These are phyloP conservation scores for Hymenochirus boettgeri DNA, from an alignment of 2,113 vertebrate species.

Conservation along the genomic window DNA sequence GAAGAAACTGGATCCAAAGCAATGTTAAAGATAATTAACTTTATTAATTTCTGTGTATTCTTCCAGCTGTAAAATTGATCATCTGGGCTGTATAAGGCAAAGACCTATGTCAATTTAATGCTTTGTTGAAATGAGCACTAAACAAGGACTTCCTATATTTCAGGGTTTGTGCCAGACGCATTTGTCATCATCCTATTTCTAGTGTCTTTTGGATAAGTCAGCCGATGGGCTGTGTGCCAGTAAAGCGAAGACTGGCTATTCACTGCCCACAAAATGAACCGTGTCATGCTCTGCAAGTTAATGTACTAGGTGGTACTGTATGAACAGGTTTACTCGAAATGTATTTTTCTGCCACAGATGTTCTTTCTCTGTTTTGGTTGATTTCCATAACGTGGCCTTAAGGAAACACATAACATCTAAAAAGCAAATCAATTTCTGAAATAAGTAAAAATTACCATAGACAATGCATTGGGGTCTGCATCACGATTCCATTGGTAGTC, in stretches of 20 bases:
- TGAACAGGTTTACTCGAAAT: constrained; percentile 30
- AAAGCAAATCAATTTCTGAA: background rate
- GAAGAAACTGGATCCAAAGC: too few species aligned
- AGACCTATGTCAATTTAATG: too few species aligned
- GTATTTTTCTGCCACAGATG: background rate
- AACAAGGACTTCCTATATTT: too few species aligned
- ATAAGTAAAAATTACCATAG: too few species aligned
- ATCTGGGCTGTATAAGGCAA: too few species aligned
- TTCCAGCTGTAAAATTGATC: too few species aligned
- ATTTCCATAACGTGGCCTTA: constrained; percentile 7
- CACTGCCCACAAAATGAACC: constrained; percentile 27
- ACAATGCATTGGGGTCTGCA: too few species aligned
- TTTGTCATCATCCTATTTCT: constrained; percentile 14
- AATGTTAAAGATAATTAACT: too few species aligned
- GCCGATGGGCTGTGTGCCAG: constrained; percentile 21
- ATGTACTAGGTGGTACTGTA: constrained; percentile 31
- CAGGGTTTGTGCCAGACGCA: too few species aligned
- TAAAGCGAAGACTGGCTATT: constrained; percentile 3
- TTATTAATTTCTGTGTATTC: too few species aligned
- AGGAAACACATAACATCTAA: constrained; percentile 14
- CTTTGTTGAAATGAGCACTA: too few species aligned
- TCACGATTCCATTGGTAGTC: too few species aligned
- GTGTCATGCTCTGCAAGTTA: constrained; percentile 32
- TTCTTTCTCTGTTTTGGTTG: constrained; percentile 8
- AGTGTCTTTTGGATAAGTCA: constrained; percentile 19